These are phyloP conservation scores for Drosophila ercepeae DNA, from an alignment of 1,140 invertebrate species.

Conservation along the genomic window DNA sequence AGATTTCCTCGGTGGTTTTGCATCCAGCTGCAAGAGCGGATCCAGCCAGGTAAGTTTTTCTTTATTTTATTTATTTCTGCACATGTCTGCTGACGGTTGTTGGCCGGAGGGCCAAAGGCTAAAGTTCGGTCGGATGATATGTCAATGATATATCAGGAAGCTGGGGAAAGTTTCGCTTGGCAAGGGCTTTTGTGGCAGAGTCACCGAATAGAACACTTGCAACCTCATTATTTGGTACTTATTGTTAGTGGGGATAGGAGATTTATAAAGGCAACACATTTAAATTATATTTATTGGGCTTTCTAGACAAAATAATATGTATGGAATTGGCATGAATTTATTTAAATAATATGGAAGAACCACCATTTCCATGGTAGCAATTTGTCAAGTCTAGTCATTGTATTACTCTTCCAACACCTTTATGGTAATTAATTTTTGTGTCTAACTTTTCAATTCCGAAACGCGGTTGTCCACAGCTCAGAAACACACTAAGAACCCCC, in stretches of 20 bases:
- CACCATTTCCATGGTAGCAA: too few species aligned
- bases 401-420: not conserved
- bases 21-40: constrained; percentile 36
- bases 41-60: constrained; percentile 29
- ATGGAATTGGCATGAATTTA: too few species aligned
- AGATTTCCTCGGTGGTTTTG: constrained; percentile 66
- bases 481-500: constrained; percentile 20
- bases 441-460: constrained; percentile 40
- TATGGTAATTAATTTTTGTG: constrained; percentile 36
- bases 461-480: constrained; percentile 41
- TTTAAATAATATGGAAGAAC: too few species aligned
- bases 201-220: not conserved
- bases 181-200: not conserved
- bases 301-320: not conserved
- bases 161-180: constrained; percentile 11
- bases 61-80: not conserved
- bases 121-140: constrained; percentile 59
- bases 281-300: too few species aligned
- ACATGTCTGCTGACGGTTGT: constrained; percentile 60
- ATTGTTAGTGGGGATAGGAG: not conserved
- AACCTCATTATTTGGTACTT: not conserved
- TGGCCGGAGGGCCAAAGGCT: constrained; percentile 51
- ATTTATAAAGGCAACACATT: too few species aligned
- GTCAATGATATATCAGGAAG: constrained; percentile 50
- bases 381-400: not conserved